Evolutionary conservation across 2,888 invertebrate species (phyloP).

Genomic region (Polydrusus pterygomalis): DNA sequence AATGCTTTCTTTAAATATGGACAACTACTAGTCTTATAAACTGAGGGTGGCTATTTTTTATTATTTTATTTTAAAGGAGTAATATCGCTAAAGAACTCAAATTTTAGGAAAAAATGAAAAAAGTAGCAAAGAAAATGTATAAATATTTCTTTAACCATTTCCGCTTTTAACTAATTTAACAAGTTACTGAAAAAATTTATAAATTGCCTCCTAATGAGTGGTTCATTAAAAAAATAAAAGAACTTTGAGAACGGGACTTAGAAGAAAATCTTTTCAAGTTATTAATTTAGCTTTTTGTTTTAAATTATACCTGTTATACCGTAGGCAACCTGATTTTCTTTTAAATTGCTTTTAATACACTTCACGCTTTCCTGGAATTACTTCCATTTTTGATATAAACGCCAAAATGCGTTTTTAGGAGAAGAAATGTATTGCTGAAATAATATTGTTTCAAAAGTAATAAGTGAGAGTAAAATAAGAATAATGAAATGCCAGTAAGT

Average conservation of each 20-base stretch:
- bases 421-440: slow-evolving; percentile 12
- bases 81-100: too few relatives aligned
- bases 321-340: background rate
- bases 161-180: background rate
- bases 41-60: too few relatives aligned
- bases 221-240: slow-evolving; percentile 5
- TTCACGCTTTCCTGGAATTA: slow-evolving; percentile 3
- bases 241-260: background rate
- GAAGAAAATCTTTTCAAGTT: background rate
- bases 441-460: background rate
- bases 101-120: too few relatives aligned
- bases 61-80: too few relatives aligned
- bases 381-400: slow-evolving; percentile 7
- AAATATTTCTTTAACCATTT: background rate
- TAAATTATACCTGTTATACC: background rate
- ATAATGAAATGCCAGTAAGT: background rate
- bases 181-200: background rate
- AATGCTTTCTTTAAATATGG: too few relatives aligned
- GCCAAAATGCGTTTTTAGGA: background rate
- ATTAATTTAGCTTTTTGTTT: slow-evolving; percentile 5
- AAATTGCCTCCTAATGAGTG: background rate
- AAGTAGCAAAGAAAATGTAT: background rate
- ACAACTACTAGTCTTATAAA: too few relatives aligned
- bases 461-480: background rate
- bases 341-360: slow-evolving; percentile 10